Evolutionary conservation across 1,140 invertebrate genomes (phyloP), one percentile per base, ranked within the genome.

Genomic region (Aphidius ervi): DNA sequence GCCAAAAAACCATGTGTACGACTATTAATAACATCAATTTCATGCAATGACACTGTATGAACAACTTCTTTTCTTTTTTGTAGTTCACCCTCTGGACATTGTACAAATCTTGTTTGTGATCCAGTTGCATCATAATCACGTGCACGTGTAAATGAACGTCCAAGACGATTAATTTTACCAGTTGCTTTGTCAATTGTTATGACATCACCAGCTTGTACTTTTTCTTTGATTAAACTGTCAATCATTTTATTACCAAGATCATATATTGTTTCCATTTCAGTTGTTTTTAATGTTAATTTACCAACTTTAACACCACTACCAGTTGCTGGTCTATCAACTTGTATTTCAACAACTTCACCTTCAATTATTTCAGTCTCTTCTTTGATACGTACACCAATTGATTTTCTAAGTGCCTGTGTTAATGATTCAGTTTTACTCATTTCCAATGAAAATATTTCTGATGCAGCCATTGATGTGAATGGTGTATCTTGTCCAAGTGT

Each of bases 201-300:
- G 4, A 99, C 93, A 80, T 99, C 96, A 6, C 95, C 95, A 52
- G 92, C 88, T 85, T 93, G 91, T n/a, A 94, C 89, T 81, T 98
- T 98, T 77, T 99, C 97, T 74, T 98, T 98, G 66, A 95, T 89
- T 46, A 99, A 84, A 59, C 91, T 92, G 76, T 99, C 97, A 61
- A 99, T 97, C 89, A 99, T 99, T 85, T 99, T 99, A 56, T 91
- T 92, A 39, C 97, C 97, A 69, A 99, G 84, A 78, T 99, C 97
- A 78, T 99, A 99, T 62, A 98, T 91, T 0, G 97, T 99, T 80
- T 99, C 97, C 97, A 99, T 99, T 77, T 99, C 97, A 1, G 96
- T 99, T 3, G 97, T 99, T 83, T 99, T 99, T 23, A 99, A 78
- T 0, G 97, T 99, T 3, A 99, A 79, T 73, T 98, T 96, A 3